Percentiles rank a stretch among this genome's conserved stretches.
Evolutionary conservation across 1,140 invertebrate genomes (phyloP).

Genomic region (Bathynomus jamesi): DNA sequence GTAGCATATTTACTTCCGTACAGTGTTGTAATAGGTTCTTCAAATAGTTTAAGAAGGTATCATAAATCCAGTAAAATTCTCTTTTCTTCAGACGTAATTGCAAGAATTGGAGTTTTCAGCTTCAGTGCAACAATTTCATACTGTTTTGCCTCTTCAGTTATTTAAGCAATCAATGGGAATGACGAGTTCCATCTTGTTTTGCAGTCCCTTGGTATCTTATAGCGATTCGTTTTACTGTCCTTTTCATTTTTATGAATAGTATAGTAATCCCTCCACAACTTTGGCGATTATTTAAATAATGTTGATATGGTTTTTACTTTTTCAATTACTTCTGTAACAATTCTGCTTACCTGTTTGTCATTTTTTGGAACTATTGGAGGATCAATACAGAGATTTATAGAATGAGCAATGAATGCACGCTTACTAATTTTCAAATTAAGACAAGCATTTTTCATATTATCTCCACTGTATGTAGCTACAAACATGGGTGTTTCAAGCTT

Average conservation of each 20-base stretch:
- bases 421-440: background rate
- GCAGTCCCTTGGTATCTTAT: background rate
- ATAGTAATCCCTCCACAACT: background rate
- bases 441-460: background rate
- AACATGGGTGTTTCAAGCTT: background rate
- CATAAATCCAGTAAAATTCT: background rate
- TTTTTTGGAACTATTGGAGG: background rate
- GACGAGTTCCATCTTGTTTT: background rate
- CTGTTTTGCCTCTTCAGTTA: background rate
- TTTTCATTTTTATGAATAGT: background rate
- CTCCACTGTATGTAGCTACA: background rate
- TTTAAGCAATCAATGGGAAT: background rate
- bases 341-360: background rate
- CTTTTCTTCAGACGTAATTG: background rate
- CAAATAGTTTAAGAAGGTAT: background rate
- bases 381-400: background rate
- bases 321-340: background rate
- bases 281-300: background rate
- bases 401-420: background rate
- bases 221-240: background rate
- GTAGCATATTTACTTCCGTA: background rate
- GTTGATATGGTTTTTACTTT: background rate
- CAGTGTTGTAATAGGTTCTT: background rate
- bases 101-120: background rate
- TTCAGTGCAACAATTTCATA: background rate